Base-by-base conservation (phyloP, 2,888 invertebrate species). In the Chrysolina americana region DNA sequence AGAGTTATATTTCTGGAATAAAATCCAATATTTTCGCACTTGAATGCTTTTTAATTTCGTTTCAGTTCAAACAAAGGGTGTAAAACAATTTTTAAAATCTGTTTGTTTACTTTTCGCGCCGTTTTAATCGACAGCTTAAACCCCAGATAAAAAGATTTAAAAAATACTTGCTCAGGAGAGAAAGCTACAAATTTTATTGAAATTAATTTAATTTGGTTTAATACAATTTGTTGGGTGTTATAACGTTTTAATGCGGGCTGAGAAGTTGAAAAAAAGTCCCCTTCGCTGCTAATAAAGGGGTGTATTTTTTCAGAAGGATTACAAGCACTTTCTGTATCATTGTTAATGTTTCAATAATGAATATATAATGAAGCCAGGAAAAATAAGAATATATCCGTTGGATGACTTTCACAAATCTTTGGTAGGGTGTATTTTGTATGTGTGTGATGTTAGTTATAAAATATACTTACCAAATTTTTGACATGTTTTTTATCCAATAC, bases 401-500 rank as follows among this genome's bases (percentile, higher is more conserved):
- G 59, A 62, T 76, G 76, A 76, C 76, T 76, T 76, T 73, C 62
- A 59, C 70, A 70, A 66, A 59, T 70, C 19, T n/a, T 69, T 65
- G 28, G 19, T 56, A 41, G 59, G 73, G 75, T 75, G 48, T 62
- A 10, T 66, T 68, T 41, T 72, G 66, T 71, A 28, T 72, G 65
- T 72, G 72, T 66, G 41, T 74, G 69, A 65, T 76, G 71, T 63
- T 72, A 75, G 65, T 66, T 78, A 72, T 53, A 63, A 81, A 82
- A 83, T 81, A 84, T 87, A 87, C 87, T 87, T 83, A 87, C 87
- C 87, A 82, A 79, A 76, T 81, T 78, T 81, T 77, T 73, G 84
- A 85, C 84, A 85, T 84, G 81, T 84, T 78, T 83, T 79, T 77
- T 79, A 80, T 85, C 86, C 86, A 87, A 87, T 87, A 87, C 87